A percentile compares a stretch with the other conserved stretches of the same genome.
phyloP scores from a whole-genome alignment of 2,113 vertebrate species.

The Neotoma lepida region DNA sequence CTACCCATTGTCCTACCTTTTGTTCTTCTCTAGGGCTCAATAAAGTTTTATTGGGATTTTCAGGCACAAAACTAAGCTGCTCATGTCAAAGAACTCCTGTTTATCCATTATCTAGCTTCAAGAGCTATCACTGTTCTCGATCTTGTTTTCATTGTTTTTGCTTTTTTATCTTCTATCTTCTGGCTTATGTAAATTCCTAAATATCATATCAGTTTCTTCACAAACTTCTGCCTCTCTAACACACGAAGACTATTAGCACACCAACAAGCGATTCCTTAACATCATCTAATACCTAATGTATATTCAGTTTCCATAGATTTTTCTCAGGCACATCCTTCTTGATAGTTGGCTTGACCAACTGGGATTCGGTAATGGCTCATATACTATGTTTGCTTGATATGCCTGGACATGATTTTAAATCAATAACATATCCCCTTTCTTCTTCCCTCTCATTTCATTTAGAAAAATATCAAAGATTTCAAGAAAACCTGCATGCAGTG shows the following conservation, averaged over 20 bases:
- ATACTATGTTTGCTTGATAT: background rate
- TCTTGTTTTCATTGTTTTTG: background rate
- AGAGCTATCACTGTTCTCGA: background rate
- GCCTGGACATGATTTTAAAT: background rate
- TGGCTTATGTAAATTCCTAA: background rate
- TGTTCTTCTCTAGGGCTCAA: background rate
- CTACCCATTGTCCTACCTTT: background rate
- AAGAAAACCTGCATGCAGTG: background rate
- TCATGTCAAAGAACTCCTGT: background rate
- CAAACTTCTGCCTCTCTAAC: background rate
- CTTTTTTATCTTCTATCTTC: background rate
- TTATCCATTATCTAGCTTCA: background rate
- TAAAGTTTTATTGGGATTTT: conserved; percentile 17
- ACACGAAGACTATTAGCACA: background rate
- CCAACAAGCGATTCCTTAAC: background rate
- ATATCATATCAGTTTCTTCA: background rate
- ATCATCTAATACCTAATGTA: background rate
- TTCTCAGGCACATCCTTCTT: background rate
- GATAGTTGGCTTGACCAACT: background rate
- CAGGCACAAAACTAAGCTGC: background rate
- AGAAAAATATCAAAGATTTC: conserved; percentile 16
- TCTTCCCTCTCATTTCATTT: conserved; percentile 6
- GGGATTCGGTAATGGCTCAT: background rate
- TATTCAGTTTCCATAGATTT: background rate
- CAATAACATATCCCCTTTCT: background rate